Evolutionary conservation across 2,113 vertebrate species (phyloP).

Genomic region (Bambusicola thoracicus): DNA sequence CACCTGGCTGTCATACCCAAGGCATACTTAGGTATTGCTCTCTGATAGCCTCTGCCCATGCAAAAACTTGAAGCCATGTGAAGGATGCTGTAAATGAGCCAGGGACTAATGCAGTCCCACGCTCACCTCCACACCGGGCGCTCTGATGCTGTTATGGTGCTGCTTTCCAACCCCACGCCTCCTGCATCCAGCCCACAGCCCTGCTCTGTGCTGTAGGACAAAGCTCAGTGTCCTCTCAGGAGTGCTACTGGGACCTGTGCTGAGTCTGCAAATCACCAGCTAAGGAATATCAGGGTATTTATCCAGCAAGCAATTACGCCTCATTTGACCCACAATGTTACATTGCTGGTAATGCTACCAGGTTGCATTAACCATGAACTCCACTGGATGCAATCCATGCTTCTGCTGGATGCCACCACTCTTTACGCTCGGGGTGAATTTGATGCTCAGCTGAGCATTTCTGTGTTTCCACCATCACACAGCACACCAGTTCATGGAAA

Average conservation of each 20-base stretch:
- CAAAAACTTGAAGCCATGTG: fast-evolving
- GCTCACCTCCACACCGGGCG: not conserved
- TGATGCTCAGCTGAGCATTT: not conserved
- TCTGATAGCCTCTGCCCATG: too few relatives aligned
- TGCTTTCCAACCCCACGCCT: not conserved
- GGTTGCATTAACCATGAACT: not conserved
- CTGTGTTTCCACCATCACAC: not conserved
- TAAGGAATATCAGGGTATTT: not conserved
- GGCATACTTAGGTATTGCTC: fast-evolving
- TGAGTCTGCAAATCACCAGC: not conserved
- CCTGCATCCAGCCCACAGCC: not conserved
- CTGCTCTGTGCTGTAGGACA: not conserved
- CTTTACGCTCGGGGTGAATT: not conserved
- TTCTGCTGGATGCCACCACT: fast-evolving
- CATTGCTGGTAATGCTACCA: not conserved
- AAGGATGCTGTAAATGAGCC: not conserved
- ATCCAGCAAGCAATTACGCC: not conserved
- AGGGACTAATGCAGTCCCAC: fast-evolving
- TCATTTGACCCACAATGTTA: not conserved
- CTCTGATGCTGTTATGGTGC: not conserved
- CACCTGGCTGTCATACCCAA: fast-evolving
- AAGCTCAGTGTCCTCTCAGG: not conserved
- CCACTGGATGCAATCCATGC: fast-evolving
- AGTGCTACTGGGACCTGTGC: not conserved
- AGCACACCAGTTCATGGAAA: not conserved